Conservation (phyloP, 2,888 invertebrate species). For the Erannis defoliaria region DNA sequence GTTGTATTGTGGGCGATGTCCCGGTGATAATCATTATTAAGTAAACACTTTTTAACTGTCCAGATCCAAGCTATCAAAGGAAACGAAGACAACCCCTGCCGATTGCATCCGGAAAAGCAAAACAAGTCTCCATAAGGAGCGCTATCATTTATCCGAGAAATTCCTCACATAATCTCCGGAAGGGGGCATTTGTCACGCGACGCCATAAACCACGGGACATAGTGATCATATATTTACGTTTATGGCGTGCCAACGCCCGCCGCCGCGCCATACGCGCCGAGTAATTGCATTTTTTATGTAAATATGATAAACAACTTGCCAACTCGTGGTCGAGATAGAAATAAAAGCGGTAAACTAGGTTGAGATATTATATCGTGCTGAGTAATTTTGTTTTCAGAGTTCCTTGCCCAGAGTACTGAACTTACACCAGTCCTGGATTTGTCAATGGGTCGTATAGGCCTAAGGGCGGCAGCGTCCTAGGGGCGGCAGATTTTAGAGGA, state of each 20-base stretch:
- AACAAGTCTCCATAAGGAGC: conserved; percentile 24
- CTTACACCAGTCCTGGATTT: no score
- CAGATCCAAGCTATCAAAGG: not conserved
- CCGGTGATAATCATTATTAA: no score
- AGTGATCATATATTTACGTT: conserved; percentile 53
- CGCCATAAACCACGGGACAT: conserved; percentile 33
- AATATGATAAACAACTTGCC: conserved; percentile 41
- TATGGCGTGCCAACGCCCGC: conserved; percentile 25
- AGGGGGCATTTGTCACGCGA: conserved; percentile 25
- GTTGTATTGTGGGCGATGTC: no score
- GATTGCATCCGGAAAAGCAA: conserved; percentile 9
- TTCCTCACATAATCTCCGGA: conserved; percentile 32
- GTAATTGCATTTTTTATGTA: conserved; percentile 56
- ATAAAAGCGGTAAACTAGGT: not conserved
- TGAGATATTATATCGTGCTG: not conserved
- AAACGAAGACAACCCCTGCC: conserved; percentile 4
- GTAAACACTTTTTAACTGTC: no score
- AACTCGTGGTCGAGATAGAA: conserved; percentile 8
- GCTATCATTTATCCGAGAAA: conserved; percentile 29
- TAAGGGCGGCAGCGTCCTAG: no score
- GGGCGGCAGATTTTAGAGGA: no score
- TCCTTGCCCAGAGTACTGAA: no score
- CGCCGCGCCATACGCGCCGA: conserved; percentile 23
- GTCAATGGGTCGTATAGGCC: no score
- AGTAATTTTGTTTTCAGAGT: no score